Evolutionary conservation across 2,888 invertebrate species (phyloP).

Genomic region (Limnephilus lunatus): DNA sequence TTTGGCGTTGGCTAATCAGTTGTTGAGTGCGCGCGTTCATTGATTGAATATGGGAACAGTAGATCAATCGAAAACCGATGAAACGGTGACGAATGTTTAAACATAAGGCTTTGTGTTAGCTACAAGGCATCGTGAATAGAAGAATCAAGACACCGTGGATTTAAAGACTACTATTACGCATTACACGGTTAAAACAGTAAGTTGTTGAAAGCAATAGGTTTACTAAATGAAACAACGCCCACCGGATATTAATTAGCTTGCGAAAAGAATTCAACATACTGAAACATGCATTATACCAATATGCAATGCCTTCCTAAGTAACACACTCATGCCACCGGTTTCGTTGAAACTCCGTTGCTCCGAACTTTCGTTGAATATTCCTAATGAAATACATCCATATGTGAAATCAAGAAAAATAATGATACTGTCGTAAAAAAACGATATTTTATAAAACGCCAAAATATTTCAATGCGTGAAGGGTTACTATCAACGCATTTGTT

Average conservation of each 20-base stretch:
- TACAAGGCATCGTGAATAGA: neutral
- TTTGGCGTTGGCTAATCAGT: neutral
- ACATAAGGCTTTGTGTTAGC: neutral
- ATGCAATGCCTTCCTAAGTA: neutral
- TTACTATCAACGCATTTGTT: neutral
- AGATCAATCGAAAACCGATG: neutral
- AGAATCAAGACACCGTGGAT: neutral
- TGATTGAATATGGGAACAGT: neutral
- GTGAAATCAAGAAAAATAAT: neutral
- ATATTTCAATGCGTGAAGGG: neutral
- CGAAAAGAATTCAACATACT: neutral
- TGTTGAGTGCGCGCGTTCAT: neutral
- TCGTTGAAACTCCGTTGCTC: neutral
- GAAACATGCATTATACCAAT: neutral
- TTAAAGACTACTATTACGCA: neutral
- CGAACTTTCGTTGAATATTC: neutral
- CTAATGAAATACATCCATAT: neutral
- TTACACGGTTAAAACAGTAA: neutral
- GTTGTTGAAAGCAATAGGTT: neutral
- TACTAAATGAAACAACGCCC: neutral
- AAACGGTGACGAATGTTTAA: neutral
- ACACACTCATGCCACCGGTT: neutral
- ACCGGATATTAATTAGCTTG: neutral
- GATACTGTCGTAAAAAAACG: neutral
- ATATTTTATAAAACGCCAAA: too few species aligned